A percentile compares a stretch with the other conserved stretches of the same genome.
phyloP scores from a whole-genome alignment of 2,797 vertebrate genomes.

The Oceanodroma leucorhoa region DNA sequence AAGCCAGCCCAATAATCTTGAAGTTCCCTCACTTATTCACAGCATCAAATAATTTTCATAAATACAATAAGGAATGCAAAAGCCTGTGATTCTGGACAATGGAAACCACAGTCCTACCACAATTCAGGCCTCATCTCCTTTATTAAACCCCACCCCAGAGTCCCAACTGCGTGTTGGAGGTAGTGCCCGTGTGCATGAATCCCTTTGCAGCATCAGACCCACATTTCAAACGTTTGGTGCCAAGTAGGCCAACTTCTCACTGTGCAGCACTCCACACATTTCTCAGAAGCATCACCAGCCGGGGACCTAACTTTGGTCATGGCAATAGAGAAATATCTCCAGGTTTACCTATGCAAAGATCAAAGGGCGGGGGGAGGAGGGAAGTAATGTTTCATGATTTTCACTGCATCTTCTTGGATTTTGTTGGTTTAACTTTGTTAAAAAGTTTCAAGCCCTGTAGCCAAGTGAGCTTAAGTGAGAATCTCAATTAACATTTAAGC shows the following conservation, averaged over 20 bases:
- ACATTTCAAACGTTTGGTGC: neutral
- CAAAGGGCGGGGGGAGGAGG: fast-evolving
- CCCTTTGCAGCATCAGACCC: neutral
- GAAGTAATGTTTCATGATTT: neutral
- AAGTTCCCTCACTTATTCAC: neutral
- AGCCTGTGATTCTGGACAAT: neutral
- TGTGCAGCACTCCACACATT: neutral
- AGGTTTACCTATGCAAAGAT: neutral
- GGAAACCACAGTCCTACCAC: neutral
- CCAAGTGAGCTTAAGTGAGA: neutral
- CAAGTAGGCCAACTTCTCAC: neutral
- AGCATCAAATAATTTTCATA: conserved; percentile 4
- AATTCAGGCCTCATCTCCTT: neutral
- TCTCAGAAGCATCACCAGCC: neutral
- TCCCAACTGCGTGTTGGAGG: fast-evolving
- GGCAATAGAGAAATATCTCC: neutral
- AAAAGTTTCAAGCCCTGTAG: neutral
- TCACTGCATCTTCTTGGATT: neutral
- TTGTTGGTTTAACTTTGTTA: neutral
- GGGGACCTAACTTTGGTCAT: neutral
- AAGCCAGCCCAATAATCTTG: neutral
- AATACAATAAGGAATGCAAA: neutral
- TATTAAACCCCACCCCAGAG: neutral
- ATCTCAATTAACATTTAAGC: neutral
- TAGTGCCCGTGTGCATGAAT: neutral